phyloP scores from a whole-genome alignment of 1,140 invertebrate genomes.

The Aphelenchoides avenae region DNA sequence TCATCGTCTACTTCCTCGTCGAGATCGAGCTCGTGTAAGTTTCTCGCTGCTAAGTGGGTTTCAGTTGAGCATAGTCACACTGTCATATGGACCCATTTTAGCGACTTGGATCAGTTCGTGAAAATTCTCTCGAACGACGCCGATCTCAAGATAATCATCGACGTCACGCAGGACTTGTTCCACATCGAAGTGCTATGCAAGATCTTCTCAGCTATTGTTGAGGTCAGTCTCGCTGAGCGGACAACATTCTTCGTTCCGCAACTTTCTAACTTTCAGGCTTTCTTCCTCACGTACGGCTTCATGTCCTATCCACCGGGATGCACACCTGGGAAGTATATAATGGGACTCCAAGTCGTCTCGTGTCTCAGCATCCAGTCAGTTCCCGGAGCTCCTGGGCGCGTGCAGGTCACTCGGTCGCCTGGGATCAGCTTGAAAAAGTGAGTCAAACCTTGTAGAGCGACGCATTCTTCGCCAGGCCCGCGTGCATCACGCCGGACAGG shows the following conservation, averaged over 20 bases:
- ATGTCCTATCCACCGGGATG: slow-evolving; percentile 19
- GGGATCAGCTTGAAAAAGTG: slow-evolving; percentile 30
- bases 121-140: slow-evolving; percentile 23
- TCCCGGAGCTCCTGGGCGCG: slow-evolving; percentile 17
- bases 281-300: slow-evolving; percentile 33
- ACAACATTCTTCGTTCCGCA: slow-evolving; percentile 3
- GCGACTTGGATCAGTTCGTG: slow-evolving; percentile 45
- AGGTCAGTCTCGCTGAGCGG: slow-evolving; percentile 11
- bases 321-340: slow-evolving; percentile 37
- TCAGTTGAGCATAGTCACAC: too few species aligned
- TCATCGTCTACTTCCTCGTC: slow-evolving; percentile 37
- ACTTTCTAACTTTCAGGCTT: slow-evolving; percentile 31
- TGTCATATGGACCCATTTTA: slow-evolving; percentile 12
- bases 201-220: slow-evolving; percentile 36
- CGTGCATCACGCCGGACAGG: too few species aligned
- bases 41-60: neutral
- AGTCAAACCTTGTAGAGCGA: too few species aligned
- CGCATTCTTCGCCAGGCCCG: too few species aligned
- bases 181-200: slow-evolving; percentile 41
- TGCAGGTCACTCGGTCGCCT: slow-evolving; percentile 31
- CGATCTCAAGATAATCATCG: slow-evolving; percentile 41
- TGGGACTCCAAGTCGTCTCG: slow-evolving; percentile 32
- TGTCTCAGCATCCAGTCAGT: slow-evolving; percentile 33
- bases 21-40: slow-evolving; percentile 46
- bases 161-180: slow-evolving; percentile 45